These are phyloP conservation scores for Hofmannophila pseudospretella DNA, from an alignment of 2,888 invertebrate species.

Conservation along the genomic window DNA sequence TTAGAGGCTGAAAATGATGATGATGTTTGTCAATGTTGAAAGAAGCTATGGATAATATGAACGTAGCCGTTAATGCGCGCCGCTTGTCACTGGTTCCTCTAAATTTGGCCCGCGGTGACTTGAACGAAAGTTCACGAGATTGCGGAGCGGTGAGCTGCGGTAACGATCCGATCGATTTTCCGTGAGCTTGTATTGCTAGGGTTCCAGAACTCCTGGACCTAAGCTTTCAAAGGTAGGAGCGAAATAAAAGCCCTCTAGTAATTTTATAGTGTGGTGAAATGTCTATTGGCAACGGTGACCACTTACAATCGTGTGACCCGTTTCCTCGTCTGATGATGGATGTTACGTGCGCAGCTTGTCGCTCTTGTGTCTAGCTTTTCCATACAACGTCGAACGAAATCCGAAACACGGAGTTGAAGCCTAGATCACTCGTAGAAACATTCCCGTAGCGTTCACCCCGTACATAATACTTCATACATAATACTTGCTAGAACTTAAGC, in stretches of 20 bases:
- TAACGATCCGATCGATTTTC: background rate
- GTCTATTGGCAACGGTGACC: no score
- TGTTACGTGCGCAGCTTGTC: conserved; percentile 3
- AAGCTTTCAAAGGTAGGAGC: no score
- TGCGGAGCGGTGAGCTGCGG: background rate
- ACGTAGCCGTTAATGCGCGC: no score
- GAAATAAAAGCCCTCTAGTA: background rate
- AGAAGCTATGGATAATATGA: no score
- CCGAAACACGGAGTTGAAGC: background rate
- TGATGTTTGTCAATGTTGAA: no score
- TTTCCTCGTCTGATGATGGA: no score
- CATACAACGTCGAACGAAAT: background rate
- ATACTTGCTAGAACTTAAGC: background rate
- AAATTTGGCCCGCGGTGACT: background rate
- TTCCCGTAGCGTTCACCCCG: background rate
- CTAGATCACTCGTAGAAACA: background rate
- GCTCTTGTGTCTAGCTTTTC: conserved; percentile 3
- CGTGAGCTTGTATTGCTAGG: background rate
- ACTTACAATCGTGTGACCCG: no score
- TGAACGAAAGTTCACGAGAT: background rate
- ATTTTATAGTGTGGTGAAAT: no score
- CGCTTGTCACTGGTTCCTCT: no score
- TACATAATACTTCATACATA: background rate
- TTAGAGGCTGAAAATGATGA: no score
- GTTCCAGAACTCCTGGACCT: no score